Evolutionary conservation across 1,140 invertebrate species (phyloP), one percentile per base, ranked within the genome.

Genomic region (Aphelinus atriplicis): DNA sequence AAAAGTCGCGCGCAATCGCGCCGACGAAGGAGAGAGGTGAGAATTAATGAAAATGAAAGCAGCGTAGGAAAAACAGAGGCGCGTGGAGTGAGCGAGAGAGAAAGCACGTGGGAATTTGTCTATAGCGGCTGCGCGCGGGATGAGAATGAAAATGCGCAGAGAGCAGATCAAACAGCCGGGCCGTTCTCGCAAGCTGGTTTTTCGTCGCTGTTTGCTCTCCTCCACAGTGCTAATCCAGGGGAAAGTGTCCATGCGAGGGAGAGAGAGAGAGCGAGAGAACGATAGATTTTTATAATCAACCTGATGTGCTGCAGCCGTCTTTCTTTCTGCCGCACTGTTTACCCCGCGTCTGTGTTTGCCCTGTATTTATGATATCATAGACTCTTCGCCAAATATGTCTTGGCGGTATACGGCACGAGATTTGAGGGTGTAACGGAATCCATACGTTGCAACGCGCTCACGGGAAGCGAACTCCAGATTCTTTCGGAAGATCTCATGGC

Each of bases 31-130:
- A 47, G 42, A 61, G 43, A 42, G 68, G 5, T 61, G 58, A 51
- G 58, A 70, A 61, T 70, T 70, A 70, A 70, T 70, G 68, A 70
- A 61, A 70, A 61, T 60, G 68, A 58, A 70, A 70, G 58, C 57
- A 47, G 3, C 26, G 56, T 3, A 57, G 26, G 56, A 62, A 62
- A 26, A 62, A 62, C 60, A 26, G 26, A 45, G 42, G 45, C 46
- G 61, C 61, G 43, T 10, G 53, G 10, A 55, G 60, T 4, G n/a
- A 61, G 58, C 53, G 10, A 71, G 56, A 62, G 26, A 53, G 64
- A 53, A 45, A 3, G n/a, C 3, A 45, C 7, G 42, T 45, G 60
- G 43, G 60, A 61, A 9, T 4, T 10, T 42, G 26, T 61, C 3
- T 43, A 43, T n/a, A 3, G n/a, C 42, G 60, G 60, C n/a, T 43